Evolutionary conservation across 2,113 vertebrate species (phyloP), one percentile per base, ranked within the genome.

Genomic region (Argyrosomus japonicus): DNA sequence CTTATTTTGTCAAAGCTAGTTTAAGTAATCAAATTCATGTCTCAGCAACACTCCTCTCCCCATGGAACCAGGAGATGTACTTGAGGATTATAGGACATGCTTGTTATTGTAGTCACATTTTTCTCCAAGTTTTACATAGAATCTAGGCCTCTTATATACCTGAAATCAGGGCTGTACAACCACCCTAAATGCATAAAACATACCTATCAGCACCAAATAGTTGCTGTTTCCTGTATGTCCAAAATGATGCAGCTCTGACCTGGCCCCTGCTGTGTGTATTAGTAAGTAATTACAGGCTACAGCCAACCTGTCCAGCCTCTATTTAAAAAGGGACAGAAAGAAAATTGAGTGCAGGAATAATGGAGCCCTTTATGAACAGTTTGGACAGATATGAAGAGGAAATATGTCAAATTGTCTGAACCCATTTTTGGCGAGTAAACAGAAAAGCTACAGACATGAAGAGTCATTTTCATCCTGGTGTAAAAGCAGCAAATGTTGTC

Each of bases 401-500:
- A 63, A 63, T 67, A 19, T 32, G 29, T 60, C 25, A 43, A 40
- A 82, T 29, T 71, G 79, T 80, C 69, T 77, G 67, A 79, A 79
- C 19, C 40, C 27, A 36, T 15, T 72, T 58, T 70, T 81, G 60
- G 69, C 57, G 21, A 6, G 25, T 61, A 43, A 84, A 86, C 13
- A 63, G 27, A 70, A 54, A 62, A 69, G 6, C 45, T 71, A 45
- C 43, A 54, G 40, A 56, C 58, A 70, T 27, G 45, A 80, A 53
- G 62, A 70, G 51, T 75, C 21, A 11, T 54, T 82, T 89, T 80
- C 69, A 50, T 72, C 40, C 36, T 58, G 65, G 25, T 74, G 58
- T 40, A 56, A 53, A 58, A 25, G 54, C 48, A 53, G 72, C 70
- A 83, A 77, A 81, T 65, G 62, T 78, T 63, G 56, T 65, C 60